Base-by-base conservation (phyloP, 2,888 invertebrate genomes). In the Idaea dimidiata region DNA sequence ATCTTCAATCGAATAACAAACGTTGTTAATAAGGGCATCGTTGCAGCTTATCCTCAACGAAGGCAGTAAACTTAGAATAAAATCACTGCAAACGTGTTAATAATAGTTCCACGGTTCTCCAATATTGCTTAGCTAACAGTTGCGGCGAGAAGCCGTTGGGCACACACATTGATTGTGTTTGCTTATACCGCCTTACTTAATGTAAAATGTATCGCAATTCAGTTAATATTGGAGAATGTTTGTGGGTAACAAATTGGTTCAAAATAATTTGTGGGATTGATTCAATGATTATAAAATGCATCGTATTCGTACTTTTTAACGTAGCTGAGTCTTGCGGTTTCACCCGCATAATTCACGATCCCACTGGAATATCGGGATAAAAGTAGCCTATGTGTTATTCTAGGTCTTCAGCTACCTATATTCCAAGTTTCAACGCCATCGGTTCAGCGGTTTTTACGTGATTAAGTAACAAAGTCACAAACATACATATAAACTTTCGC, bases 121-220 rank as follows among this genome's bases (percentile, higher is more conserved):
- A 64, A 67, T 66, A 66, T 65, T 70, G 67, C 66, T 70, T 62
- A 66, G 61, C 66, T 53, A 62, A 66, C 62, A 65, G 58, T 59
- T 62, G 54, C 59, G 57, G 59, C 18, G 16, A 64, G 55, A 59
- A 67, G 66, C 67, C 65, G 66, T 66, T 66, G 56, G 54, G 66
- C 62, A 69, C 61, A 71, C 69, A 69, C 62, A 61, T 64, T 71
- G 69, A 69, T 71, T 66, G 64, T 68, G 69, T 69, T 69, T 71
- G 60, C 62, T 61, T 60, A 63, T 24, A 54, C 64, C 32, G 61
- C 61, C 62, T 67, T 63, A 62, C 66, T 62, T 62, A 65, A 65
- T 66, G 64, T 66, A 62, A 63, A 67, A 59, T 63, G 70, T 63
- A 56, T 17, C 17, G 56, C 56, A 56, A 56, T 56, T 56, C 18